Evolutionary conservation across 37 sponge, comb jelly and placozoan genomes (phyloP).

Genomic region (Halichondria panicea): DNA sequence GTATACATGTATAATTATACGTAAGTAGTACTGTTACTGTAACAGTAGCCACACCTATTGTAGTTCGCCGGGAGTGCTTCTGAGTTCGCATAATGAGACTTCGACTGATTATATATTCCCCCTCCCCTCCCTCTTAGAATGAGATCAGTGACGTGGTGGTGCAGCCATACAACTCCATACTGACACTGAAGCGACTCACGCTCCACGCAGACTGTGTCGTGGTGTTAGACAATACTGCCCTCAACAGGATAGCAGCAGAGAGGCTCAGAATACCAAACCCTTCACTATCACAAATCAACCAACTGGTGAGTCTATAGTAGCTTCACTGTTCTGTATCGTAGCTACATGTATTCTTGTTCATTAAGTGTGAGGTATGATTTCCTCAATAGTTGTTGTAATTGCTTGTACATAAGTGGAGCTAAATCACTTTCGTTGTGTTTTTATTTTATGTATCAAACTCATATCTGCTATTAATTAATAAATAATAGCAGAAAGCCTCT

Average conservation of each 20-base stretch:
- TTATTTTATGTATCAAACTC: too few relatives aligned
- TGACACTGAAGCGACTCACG: conserved; percentile 96
- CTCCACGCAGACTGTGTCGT: conserved; percentile 96
- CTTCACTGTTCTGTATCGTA: too few relatives aligned
- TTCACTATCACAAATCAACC: conserved; percentile 87
- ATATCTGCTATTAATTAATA: too few relatives aligned
- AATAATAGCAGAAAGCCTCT: too few relatives aligned
- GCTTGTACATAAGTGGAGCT: too few relatives aligned
- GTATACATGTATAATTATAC: too few relatives aligned
- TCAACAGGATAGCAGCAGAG: conserved; percentile 96
- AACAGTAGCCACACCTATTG: too few relatives aligned
- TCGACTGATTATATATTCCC: neutral
- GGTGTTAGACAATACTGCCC: conserved; percentile 96
- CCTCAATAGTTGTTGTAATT: too few relatives aligned
- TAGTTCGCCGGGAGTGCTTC: neutral
- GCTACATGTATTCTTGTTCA: too few relatives aligned
- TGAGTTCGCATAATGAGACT: neutral
- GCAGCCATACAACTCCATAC: conserved; percentile 99
- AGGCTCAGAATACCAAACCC: conserved; percentile 92
- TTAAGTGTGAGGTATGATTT: too few relatives aligned
- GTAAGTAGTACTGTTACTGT: neutral
- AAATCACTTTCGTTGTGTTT: too few relatives aligned
- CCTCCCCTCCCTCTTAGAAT: conserved; percentile 35
- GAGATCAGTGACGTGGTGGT: conserved; percentile 97
- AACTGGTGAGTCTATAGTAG: conserved; percentile 74